Evolutionary conservation across 2,797 vertebrate genomes (phyloP), one percentile per base, ranked within the genome.

Genomic region (Phrynocephalus forsythii): DNA sequence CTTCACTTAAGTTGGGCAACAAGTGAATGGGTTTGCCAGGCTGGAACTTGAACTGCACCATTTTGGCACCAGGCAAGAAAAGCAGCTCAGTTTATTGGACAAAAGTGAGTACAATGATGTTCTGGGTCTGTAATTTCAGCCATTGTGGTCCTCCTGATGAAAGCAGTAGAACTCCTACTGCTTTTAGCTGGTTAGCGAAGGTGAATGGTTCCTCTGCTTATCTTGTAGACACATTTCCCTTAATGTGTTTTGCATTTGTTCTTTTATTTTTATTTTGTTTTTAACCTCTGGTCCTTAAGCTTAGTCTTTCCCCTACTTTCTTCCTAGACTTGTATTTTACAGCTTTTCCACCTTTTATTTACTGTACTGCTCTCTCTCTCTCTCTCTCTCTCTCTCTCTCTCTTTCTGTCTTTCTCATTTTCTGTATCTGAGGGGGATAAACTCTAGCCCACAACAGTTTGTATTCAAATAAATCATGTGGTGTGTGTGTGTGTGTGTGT

Each of bases 81-180:
- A 18, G 30, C 69, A 72, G 26, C 83, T 26, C 22, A 88, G 72
- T 6, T 90, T 90, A 79, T 82, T 66, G 56, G 52, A 87, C 48
- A 66, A 52, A 91, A 63, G 18, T 38, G 48, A 56, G 56, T 3
- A 56, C 11, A 66, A n/a, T 26, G 76, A 0, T 24, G 60, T 66
- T 1, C 56, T 84, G 82, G 30, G 67, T 78, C n/a, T 68, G 18
- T 68, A 9, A 28, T 78, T 78, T 68, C 84, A 67, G 11, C 24
- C 84, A 78, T 8, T 67, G 30, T 30, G 60, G 18, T 52, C 66
- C 26, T 50, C 78, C 16, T 85, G 38, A 84, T n/a, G 11, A 48
- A 66, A 48, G 22, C 44, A 48, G 30, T 33, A 72, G 48, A 26
- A 75, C 63, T 30, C 38, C 52, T 75, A 48, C 83, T 50, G 66